Evolutionary conservation across 2,888 invertebrate species (phyloP), one percentile per base, ranked within the genome.

Genomic region (Microctonus aethiopoides): DNA sequence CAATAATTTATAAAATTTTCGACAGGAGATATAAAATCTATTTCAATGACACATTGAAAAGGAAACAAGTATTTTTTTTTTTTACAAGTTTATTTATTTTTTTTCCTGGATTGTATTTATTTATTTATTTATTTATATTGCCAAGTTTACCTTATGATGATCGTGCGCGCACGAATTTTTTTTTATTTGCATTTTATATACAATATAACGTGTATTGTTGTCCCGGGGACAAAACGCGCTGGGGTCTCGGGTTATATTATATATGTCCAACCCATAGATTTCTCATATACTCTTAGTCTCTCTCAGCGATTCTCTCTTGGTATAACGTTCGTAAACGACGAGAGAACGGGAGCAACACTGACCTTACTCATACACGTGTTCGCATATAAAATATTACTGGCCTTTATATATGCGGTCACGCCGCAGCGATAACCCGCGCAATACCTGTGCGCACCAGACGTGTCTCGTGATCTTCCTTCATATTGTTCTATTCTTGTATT

Each of bases 301-400:
- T 36, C 20, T 60, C 32, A 16, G 34, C 16, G 7, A 16, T 46
- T 46, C 16, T 46, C 46, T 16, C 46, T 46, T 46, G 46, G 54
- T 62, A 64, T 70, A 39, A 16, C 46, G 46, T 46, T 36, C 34
- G 36, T 24, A 29, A 57, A 41, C 16, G 63, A 60, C 57, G 56
- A 60, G 66, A 70, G 64, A 74, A 71, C 67, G 71, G 56, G 72
- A 71, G 73, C 73, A 72, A 76, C 77, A 80, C 83, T 84, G 84
- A 83, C 84, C 83, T 84, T 83, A 79, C 81, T 77, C 78, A 80
- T 82, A 83, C 83, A 83, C 79, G 79, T 83, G 84, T 81, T 80
- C 80, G 76, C 81, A 78, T 80, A 46, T 46, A 79, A 81, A 82
- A 81, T 80, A 80, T 83, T 80, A 79, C 79, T 77, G 70, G 62